Base-by-base conservation (phyloP, 2,888 invertebrate genomes). In the Leucoma salicis region DNA sequence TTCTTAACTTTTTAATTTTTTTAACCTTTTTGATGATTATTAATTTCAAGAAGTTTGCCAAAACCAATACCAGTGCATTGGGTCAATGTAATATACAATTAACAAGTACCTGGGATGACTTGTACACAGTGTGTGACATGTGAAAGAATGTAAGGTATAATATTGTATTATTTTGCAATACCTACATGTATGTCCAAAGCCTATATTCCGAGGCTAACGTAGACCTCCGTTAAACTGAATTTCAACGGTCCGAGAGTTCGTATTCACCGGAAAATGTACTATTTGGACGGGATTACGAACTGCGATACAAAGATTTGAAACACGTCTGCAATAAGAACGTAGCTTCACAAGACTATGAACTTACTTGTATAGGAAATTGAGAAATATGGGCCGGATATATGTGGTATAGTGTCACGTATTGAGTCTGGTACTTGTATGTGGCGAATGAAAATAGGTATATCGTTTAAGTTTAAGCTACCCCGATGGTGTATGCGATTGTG, bases 181-280 rank as follows among this genome's bases (percentile, higher is more conserved):
- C 18, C 1, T 15, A 8, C 15, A n/a, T 7, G 29, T 50, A 34
- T 57, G 46, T 21, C 2, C 49, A 3, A 21, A 13, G 35, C 47
- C 31, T 57, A 37, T 45, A 11, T 27, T 25, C 16, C 25, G 44
- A 36, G 48, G 46, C 38, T 38, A 39, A 36, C 42, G 43, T 35
- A 38, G 36, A 42, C 32, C 38, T 38, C 46, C 37, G 58, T 45
- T 52, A 39, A 57, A 46, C 53, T 42, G 38, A 47, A 47, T 49
- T 57, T 53, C 43, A 49, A 24, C 25, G 38, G 42, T 49, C 52
- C 36, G 39, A 36, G 43, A 27, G 34, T 37, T 44, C 39, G 46
- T 49, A 47, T 53, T 61, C 47, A 61, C 33, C 34, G 21, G 46
- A 43, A 53, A 35, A 49, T 52, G 44, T 49, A 42, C 35, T 42